Evolutionary conservation across 1,140 invertebrate species (phyloP).

Genomic region (Paracyclopina nana): DNA sequence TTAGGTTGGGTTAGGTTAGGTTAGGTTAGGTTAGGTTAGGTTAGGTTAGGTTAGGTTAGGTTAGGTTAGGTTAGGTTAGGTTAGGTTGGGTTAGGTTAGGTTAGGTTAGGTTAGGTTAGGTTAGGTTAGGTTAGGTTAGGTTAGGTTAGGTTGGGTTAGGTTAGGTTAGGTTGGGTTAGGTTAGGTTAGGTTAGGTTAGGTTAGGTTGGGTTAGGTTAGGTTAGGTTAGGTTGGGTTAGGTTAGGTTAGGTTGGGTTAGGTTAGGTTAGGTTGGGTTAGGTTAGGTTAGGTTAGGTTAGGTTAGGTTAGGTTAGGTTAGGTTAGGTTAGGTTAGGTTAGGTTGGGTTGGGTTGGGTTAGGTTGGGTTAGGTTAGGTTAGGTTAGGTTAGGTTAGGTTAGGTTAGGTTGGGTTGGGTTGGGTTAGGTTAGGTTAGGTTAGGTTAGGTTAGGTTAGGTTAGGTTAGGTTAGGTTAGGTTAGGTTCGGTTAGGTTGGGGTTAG

Average conservation of each 20-base stretch:
- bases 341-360: slow-evolving; percentile 10
- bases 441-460: slow-evolving; percentile 23
- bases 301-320: neutral
- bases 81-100: slow-evolving; percentile 8
- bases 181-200: slow-evolving; percentile 7
- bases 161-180: slow-evolving; percentile 14
- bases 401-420: slow-evolving; percentile 21
- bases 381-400: slow-evolving; percentile 23
- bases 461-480: slow-evolving; percentile 23
- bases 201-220: slow-evolving; percentile 4
- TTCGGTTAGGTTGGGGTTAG: slow-evolving; percentile 21
- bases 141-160: slow-evolving; percentile 5
- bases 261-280: slow-evolving; percentile 6
- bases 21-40: slow-evolving; percentile 21
- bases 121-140: slow-evolving; percentile 15
- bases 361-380: slow-evolving; percentile 19
- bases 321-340: slow-evolving; percentile 12
- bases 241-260: slow-evolving; percentile 4
- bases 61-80: slow-evolving; percentile 13
- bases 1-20: slow-evolving; percentile 22
- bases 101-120: slow-evolving; percentile 14
- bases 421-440: slow-evolving; percentile 22
- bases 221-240: neutral
- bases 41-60: slow-evolving; percentile 17
- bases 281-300: slow-evolving; percentile 14